These are phyloP conservation scores for Panthera tigris DNA, from an alignment of 2,113 vertebrate species.

Conservation along the genomic window DNA sequence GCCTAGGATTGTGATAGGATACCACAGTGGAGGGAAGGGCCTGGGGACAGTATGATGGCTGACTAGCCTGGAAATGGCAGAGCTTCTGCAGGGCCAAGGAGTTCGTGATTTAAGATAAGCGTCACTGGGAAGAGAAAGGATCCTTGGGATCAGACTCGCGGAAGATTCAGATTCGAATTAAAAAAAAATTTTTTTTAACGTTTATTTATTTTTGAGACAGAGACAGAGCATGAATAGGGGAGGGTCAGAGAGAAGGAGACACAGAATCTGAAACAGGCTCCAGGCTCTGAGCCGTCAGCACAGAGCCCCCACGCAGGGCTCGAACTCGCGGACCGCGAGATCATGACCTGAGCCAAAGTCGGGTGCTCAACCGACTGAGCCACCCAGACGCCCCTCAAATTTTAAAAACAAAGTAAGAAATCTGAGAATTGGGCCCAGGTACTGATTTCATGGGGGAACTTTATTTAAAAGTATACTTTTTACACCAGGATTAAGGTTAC, in stretches of 20 bases:
- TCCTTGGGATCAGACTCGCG: neutral
- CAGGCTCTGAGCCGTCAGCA: too few species aligned
- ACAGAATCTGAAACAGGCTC: too few species aligned
- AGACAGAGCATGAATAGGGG: too few species aligned
- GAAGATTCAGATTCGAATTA: neutral
- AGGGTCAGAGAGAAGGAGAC: too few species aligned
- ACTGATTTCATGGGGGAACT: neutral
- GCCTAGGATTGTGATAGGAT: neutral
- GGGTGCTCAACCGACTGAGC: too few species aligned
- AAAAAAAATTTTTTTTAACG: too few species aligned
- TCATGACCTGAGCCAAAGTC: too few species aligned
- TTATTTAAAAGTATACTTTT: neutral
- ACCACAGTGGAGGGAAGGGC: neutral
- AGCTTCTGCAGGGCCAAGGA: neutral
- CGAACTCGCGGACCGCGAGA: too few species aligned
- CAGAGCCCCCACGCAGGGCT: too few species aligned
- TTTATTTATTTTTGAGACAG: too few species aligned
- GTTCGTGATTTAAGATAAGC: neutral
- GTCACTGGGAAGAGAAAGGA: neutral
- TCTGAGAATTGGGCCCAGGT: neutral
- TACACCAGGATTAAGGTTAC: neutral
- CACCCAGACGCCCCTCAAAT: neutral
- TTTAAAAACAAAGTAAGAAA: constrained; percentile 26
- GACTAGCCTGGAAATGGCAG: neutral
- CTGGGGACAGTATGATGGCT: neutral